Conservation (phyloP, 2,113 vertebrate species). For the Channa argus region DNA sequence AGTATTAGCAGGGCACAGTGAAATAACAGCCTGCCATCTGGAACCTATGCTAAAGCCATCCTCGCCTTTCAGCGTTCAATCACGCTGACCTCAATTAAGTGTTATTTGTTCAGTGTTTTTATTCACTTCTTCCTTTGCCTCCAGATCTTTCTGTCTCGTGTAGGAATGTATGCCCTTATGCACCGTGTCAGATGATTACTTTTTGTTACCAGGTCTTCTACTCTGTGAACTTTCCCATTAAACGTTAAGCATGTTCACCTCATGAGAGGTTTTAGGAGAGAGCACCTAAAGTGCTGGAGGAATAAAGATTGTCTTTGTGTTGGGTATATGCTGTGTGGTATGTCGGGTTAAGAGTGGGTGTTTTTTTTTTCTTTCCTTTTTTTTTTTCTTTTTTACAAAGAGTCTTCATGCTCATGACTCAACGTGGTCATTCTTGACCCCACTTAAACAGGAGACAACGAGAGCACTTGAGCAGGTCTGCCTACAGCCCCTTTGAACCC, state of each 20-base stretch:
- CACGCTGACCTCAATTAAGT: constrained; percentile 82
- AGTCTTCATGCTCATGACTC: constrained; percentile 59
- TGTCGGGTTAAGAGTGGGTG: constrained; percentile 63
- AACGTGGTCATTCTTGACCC: constrained; percentile 75
- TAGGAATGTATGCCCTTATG: constrained; percentile 32
- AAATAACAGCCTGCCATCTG: constrained; percentile 90
- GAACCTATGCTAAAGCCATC: constrained; percentile 76
- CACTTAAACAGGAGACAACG: constrained; percentile 78
- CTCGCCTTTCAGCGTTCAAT: constrained; percentile 72
- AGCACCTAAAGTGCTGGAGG: constrained; percentile 59
- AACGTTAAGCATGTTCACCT: constrained; percentile 62
- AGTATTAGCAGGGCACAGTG: constrained; percentile 80
- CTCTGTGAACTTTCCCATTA: constrained; percentile 57
- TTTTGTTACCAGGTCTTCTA: constrained; percentile 28
- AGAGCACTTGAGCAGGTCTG: constrained; percentile 65
- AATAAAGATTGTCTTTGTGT: constrained; percentile 77
- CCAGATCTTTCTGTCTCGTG: constrained; percentile 37
- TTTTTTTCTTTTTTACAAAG: constrained; percentile 61
- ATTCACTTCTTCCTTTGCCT: constrained; percentile 58
- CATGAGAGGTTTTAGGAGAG: constrained; percentile 66
- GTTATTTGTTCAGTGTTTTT: constrained; percentile 81
- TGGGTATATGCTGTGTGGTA: constrained; percentile 51
- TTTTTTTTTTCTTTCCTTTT: constrained; percentile 51
- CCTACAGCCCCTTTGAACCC: constrained; percentile 43
- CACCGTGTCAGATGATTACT: constrained; percentile 46